phyloP scores from a whole-genome alignment of 2,113 vertebrate genomes.

The Hippolais icterina region DNA sequence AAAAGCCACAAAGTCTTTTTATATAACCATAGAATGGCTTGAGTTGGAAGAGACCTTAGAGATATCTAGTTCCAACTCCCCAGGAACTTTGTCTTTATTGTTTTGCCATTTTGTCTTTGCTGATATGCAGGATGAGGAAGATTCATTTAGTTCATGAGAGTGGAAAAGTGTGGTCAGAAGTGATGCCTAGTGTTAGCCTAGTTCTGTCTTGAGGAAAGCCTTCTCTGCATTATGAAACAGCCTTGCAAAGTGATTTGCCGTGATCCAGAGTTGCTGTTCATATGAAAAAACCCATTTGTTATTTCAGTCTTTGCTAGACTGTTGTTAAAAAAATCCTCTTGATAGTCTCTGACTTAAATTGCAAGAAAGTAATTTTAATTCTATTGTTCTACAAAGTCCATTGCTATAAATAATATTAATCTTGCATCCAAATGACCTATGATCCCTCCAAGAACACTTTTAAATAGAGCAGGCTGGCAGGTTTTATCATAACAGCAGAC shows the following conservation, averaged over 20 bases:
- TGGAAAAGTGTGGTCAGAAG: background rate
- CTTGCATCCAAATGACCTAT: background rate
- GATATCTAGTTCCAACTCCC: background rate
- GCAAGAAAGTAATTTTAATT: background rate
- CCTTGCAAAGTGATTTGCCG: background rate
- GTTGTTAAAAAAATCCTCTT: background rate
- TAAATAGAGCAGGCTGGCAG: background rate
- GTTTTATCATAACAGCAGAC: background rate
- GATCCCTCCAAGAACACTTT: constrained; percentile 13
- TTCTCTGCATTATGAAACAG: background rate
- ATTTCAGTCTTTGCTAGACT: background rate
- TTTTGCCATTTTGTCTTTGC: background rate
- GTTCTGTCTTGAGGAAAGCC: background rate
- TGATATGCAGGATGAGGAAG: background rate
- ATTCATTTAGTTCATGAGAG: background rate
- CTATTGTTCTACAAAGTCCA: background rate
- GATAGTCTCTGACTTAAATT: background rate
- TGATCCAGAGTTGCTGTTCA: background rate
- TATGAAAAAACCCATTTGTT: background rate
- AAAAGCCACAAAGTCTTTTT: background rate
- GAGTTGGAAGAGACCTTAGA: background rate
- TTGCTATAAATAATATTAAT: background rate
- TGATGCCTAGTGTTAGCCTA: background rate
- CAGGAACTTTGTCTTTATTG: background rate
- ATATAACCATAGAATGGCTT: background rate